Base-by-base conservation (phyloP, 2,113 vertebrate species). In the Chloroceryle aenea region DNA sequence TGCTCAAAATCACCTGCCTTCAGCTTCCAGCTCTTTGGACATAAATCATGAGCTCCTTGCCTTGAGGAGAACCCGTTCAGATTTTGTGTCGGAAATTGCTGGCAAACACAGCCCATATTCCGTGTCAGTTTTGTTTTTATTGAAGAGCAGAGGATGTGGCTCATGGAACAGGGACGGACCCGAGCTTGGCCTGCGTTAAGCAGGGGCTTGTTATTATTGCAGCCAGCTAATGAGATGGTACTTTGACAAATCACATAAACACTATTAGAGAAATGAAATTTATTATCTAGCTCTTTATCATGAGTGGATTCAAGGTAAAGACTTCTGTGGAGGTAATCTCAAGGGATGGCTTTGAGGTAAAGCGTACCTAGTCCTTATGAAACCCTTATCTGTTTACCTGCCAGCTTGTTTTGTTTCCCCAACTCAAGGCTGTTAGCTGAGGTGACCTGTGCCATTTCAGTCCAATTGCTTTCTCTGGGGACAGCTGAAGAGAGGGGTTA, bases 211-310 rank as follows among this genome's bases (percentile, higher is more conserved):
- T 95, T 95, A 94, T 96, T 52, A 25, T 79, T 84, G 55, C 83
- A 87, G 13, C 68, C n/a, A 43, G 90, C 69, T 92, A 92, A 93
- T 93, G 93, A 96, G 94, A 85, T 94, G 84, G 85, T 73, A 47
- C 92, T 95, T 91, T n/a, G 77, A 73, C 56, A 63, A 89, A 91
- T 93, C 90, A 76, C 66, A 82, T 96, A 95, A 96, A 85, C 93
- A 50, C 96, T 95, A 96, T 96, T 96, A 97, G 95, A 96, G 90
- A 97, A 96, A 97, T 97, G 77, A 96, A 92, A 75, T 89, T 91
- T 91, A 30, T 97, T 97, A 97, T 96, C 97, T 94, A 38, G 20
- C 85, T 89, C 71, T 88, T 97, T 64, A 96, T 97, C 95, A 95
- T 82, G 87, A 93, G 93, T 92, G 85, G 79, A 71, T 62, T 90